Percentiles rank a stretch among this genome's conserved stretches.
Conservation (phyloP, 1,140 invertebrate genomes). For the Ips nitidus region DNA sequence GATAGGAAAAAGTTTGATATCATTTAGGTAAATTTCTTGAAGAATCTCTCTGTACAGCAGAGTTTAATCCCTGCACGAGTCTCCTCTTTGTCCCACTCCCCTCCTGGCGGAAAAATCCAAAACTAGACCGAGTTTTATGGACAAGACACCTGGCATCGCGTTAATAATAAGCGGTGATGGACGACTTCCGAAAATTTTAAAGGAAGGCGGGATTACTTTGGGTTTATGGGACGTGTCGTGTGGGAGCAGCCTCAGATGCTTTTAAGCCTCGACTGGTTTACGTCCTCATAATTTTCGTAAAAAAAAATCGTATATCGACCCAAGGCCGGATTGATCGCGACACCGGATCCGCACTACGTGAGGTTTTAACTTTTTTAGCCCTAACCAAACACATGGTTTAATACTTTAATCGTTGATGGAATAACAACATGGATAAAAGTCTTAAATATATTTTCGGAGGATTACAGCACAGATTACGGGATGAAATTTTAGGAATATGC, state of each 20-base stretch:
- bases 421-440: slow-evolving; percentile 35
- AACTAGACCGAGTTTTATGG: slow-evolving; percentile 20
- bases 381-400: slow-evolving; percentile 22
- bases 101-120: too few species aligned
- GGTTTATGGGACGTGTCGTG: slow-evolving; percentile 36
- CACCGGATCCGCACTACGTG: slow-evolving; percentile 27
- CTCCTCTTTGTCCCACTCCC: too few species aligned
- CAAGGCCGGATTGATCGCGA: neutral
- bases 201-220: slow-evolving; percentile 38
- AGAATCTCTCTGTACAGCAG: too few species aligned
- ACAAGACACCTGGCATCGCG: slow-evolving; percentile 33
- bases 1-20: too few species aligned
- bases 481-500: slow-evolving; percentile 8
- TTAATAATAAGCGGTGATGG: slow-evolving; percentile 30
- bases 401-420: slow-evolving; percentile 21
- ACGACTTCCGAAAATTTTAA: slow-evolving; percentile 41
- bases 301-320: slow-evolving; percentile 13
- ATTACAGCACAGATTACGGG: slow-evolving; percentile 7
- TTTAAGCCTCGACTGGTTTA: slow-evolving; percentile 7
- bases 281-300: slow-evolving; percentile 23
- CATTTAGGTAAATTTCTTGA: too few species aligned
- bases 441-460: slow-evolving; percentile 23
- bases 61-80: too few species aligned
- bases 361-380: slow-evolving; percentile 28
- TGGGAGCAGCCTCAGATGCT: neutral